Evolutionary conservation across 2,888 invertebrate species (phyloP), one percentile per base, ranked within the genome.

Genomic region (Xiphydria camelus): DNA sequence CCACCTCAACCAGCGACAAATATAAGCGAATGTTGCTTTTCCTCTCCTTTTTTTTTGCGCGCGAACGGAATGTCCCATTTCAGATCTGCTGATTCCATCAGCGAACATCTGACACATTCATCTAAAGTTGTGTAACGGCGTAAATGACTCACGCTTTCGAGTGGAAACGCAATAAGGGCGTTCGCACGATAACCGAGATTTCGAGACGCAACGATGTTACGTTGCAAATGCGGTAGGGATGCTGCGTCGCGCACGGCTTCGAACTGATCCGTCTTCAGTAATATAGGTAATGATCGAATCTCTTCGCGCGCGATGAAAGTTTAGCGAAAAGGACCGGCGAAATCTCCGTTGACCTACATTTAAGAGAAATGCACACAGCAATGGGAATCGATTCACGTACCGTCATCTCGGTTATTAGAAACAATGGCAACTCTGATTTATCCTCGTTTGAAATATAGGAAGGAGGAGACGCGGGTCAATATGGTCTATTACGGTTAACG

Each of bases 401-500:
- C n/a, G n/a, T n/a, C n/a, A n/a, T n/a, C n/a, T n/a, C 14, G 29
- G 12, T 20, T 39, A 46, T 49, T 57, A 56, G 45, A 58, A 51
- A 54, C 52, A 59, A 50, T 51, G 41, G 41, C 43, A 61, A 64
- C 51, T 61, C 56, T 52, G 64, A 68, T 67, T 67, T 68, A 65
- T 58, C 49, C 52, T 45, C 32, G 34, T 40, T 50, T 52, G 40
- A 55, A 59, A 58, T n/a, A 14, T 14, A 29, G 55, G 44, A 60
- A 60, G 39, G 33, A 40, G 43, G 38, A 49, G 55, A 47, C 53
- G 41, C 62, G 47, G 64, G 62, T 62, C 66, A 67, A 68, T 55
- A 53, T 48, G 57, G 57, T 47, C 56, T 64, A 68, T 68, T 66
- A 59, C 59, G 55, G 61, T 53, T 62, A 62, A 57, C 65, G 57